These are phyloP conservation scores for Drosophila leontia DNA, from an alignment of 1,140 invertebrate species.

Conservation along the genomic window DNA sequence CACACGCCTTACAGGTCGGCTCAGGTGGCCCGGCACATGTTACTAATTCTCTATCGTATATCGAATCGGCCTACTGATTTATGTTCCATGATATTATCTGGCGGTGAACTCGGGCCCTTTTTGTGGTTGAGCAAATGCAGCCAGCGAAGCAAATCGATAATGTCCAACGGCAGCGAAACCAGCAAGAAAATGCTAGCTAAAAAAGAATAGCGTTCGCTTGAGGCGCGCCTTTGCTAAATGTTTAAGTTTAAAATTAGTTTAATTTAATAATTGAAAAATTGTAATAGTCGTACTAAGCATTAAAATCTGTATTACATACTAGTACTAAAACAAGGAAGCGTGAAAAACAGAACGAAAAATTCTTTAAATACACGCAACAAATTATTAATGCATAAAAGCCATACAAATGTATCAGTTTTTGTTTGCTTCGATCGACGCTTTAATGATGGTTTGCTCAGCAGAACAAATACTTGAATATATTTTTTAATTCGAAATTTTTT, in stretches of 20 bases:
- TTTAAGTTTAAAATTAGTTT: constrained; percentile 73
- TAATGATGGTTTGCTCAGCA: constrained; percentile 26
- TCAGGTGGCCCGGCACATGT: constrained; percentile 37
- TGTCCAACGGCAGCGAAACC: constrained; percentile 32
- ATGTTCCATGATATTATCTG: constrained; percentile 70
- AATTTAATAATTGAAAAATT: constrained; percentile 72
- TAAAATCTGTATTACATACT: constrained; percentile 74
- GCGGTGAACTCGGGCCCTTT: constrained; percentile 21
- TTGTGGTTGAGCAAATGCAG: constrained; percentile 11
- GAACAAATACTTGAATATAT: constrained; percentile 16
- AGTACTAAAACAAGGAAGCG: constrained; percentile 67
- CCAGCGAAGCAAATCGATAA: constrained; percentile 23
- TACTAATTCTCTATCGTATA: constrained; percentile 67
- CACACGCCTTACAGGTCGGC: constrained; percentile 54
- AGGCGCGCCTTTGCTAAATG: constrained; percentile 71
- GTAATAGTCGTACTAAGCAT: constrained; percentile 69
- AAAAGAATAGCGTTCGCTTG: constrained; percentile 53
- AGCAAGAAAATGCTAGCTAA: constrained; percentile 22
- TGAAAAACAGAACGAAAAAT: constrained; percentile 56
- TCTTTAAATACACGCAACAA: constrained; percentile 59
- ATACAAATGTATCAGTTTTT: constrained; percentile 15
- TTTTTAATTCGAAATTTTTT: neutral
- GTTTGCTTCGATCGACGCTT: constrained; percentile 48
- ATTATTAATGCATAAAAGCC: constrained; percentile 72
- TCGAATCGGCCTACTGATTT: constrained; percentile 65